Evolutionary conservation across 2,113 vertebrate species (phyloP).

Genomic region (Onychorhynchus coronatus): DNA sequence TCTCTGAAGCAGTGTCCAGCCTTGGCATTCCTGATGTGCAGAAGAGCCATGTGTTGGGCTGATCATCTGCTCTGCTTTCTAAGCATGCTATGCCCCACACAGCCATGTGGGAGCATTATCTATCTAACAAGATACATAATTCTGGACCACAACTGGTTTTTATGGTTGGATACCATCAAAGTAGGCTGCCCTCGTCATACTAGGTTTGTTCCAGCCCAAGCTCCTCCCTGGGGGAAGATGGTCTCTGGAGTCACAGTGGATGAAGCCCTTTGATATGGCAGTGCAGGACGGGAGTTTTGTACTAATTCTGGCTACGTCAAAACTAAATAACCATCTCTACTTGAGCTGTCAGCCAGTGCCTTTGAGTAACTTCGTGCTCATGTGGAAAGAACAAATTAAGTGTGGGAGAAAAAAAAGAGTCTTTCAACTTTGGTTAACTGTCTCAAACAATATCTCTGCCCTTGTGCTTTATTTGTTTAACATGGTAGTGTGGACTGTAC

Average conservation of each 20-base stretch:
- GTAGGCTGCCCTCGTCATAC: neutral
- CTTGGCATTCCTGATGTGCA: neutral
- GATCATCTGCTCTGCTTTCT: neutral
- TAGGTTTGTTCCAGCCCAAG: neutral
- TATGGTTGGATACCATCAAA: neutral
- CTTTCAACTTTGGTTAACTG: neutral
- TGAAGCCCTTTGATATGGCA: neutral
- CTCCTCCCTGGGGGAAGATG: neutral
- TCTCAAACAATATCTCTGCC: conserved; percentile 26
- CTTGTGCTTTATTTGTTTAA: conserved; percentile 49
- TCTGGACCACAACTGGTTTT: neutral
- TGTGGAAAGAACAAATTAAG: conserved; percentile 14
- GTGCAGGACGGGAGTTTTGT: neutral
- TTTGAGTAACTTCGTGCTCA: conserved; percentile 2
- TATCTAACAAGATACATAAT: neutral
- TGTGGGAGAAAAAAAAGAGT: neutral
- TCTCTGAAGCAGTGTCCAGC: neutral
- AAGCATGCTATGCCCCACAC: neutral
- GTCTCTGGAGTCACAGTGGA: neutral
- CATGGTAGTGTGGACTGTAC: neutral
- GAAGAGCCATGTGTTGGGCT: neutral
- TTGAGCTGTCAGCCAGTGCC: conserved; percentile 6
- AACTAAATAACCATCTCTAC: neutral
- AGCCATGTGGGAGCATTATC: neutral
- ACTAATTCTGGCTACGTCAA: conserved; percentile 9